Conservation (phyloP, 2,113 vertebrate genomes). For the Rhinichthys klamathensis region DNA sequence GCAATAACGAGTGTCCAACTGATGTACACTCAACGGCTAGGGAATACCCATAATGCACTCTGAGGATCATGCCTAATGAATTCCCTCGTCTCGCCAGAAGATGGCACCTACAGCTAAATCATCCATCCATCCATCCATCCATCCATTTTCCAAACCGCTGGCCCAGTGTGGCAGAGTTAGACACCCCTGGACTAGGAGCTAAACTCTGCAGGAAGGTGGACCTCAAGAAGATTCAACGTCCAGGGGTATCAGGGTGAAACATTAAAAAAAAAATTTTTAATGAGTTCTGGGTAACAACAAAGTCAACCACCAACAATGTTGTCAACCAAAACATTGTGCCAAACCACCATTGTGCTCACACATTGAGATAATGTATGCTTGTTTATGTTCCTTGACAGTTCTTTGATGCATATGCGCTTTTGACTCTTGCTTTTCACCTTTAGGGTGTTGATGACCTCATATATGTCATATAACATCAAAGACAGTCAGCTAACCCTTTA, state of each 20-base stretch:
- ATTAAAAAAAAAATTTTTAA: not conserved
- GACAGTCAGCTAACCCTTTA: conserved; percentile 31
- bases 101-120: too few species aligned
- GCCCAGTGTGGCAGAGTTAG: not conserved
- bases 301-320: not conserved
- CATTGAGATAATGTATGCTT: too few species aligned
- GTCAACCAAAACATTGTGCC: not conserved
- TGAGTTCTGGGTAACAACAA: not conserved
- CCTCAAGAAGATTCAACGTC: not conserved
- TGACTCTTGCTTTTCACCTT: conserved; percentile 27
- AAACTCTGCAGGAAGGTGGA: not conserved
- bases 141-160: too few species aligned
- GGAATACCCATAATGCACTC: too few species aligned
- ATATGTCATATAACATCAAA: conserved; percentile 42
- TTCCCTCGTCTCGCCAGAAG: too few species aligned
- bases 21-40: too few species aligned
- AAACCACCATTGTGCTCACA: not conserved
- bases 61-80: too few species aligned
- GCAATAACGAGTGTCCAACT: too few species aligned
- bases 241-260: not conserved
- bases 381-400: too few species aligned
- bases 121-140: too few species aligned
- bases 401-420: not conserved
- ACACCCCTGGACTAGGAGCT: not conserved
- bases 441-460: conserved; percentile 19